Evolutionary conservation across 2,888 invertebrate genomes (phyloP), one percentile per base, ranked within the genome.

Genomic region (Pheosia tremula): DNA sequence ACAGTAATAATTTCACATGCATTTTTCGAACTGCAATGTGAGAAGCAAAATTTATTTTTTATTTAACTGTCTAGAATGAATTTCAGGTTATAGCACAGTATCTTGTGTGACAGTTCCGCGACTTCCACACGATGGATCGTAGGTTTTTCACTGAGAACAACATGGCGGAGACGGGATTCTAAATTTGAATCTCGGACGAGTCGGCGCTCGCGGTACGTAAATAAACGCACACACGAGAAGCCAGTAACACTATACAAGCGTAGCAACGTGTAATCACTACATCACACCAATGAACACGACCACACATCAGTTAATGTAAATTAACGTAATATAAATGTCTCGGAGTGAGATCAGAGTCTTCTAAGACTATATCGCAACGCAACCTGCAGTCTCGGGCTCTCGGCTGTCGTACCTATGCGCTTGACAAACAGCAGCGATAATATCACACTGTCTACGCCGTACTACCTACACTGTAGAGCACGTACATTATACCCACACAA

Each of bases 161-260:
- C 93, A 93, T 93, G 93, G 93, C 93, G 93, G 92, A 89, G 92
- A 89, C 90, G 90, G 89, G 83, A 90, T 91, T 93, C 93, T 93
- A 93, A 90, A 89, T 93, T 93, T 92, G 93, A 91, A 93, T 91
- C 93, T 92, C 93, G 93, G 93, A 90, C 93, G 93, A 92, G 93
- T 93, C 92, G 93, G 92, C 91, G 93, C 93, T 92, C 90, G 91
- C 89, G 91, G 24, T 91, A 93, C 93, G 92, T 93, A 93, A 93
- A 93, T 93, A 93, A 93, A 93, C 93, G 89, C 93, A 93, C 93
- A 93, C 93, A 93, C 85, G 86, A 88, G 87, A 87, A 90, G 88
- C 90, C 90, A 89, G 92, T 90, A 92, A 91, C 88, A 90, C 90
- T 91, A 90, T 90, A 91, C 90, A 91, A 88, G 85, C 81, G 82